Percentiles rank a stretch among this genome's conserved stretches.
phyloP scores from a whole-genome alignment of 2,888 invertebrate species.

The Torymus aiolomorphi region DNA sequence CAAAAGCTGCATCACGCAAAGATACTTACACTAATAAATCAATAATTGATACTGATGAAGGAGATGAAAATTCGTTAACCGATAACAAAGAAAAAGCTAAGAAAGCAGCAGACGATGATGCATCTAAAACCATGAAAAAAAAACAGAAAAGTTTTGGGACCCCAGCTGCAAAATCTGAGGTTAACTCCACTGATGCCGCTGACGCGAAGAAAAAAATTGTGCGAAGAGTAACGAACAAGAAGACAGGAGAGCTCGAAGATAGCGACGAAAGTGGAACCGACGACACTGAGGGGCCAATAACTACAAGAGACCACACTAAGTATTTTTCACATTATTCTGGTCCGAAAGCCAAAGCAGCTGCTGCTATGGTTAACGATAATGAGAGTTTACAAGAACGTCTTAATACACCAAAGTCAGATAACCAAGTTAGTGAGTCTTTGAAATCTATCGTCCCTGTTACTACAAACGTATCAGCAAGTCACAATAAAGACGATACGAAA shows the following conservation, averaged over 20 bases:
- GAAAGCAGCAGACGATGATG: conserved; percentile 59
- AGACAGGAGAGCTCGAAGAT: conserved; percentile 49
- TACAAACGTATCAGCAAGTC: neutral
- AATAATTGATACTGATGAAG: conserved; percentile 59
- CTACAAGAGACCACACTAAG: conserved; percentile 37
- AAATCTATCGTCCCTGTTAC: conserved; percentile 14
- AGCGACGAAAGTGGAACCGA: conserved; percentile 49
- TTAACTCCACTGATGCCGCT: neutral
- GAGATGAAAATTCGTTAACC: conserved; percentile 55
- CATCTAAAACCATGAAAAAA: conserved; percentile 43
- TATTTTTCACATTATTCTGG: conserved; percentile 54
- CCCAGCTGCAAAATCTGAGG: neutral
- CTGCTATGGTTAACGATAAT: conserved; percentile 2
- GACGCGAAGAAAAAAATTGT: conserved; percentile 32
- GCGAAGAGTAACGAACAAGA: conserved; percentile 38
- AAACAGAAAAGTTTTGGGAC: conserved; percentile 39
- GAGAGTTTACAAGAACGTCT: conserved; percentile 34
- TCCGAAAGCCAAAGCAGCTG: conserved; percentile 52
- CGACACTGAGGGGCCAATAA: conserved; percentile 50
- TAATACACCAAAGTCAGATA: conserved; percentile 13
- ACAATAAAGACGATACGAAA: conserved; percentile 35
- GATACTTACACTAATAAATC: neutral
- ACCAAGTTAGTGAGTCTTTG: conserved; percentile 22
- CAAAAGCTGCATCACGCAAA: conserved; percentile 74
- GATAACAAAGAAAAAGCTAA: conserved; percentile 28